These are phyloP conservation scores for Aelia acuminata DNA, from an alignment of 2,888 invertebrate species.

Conservation along the genomic window DNA sequence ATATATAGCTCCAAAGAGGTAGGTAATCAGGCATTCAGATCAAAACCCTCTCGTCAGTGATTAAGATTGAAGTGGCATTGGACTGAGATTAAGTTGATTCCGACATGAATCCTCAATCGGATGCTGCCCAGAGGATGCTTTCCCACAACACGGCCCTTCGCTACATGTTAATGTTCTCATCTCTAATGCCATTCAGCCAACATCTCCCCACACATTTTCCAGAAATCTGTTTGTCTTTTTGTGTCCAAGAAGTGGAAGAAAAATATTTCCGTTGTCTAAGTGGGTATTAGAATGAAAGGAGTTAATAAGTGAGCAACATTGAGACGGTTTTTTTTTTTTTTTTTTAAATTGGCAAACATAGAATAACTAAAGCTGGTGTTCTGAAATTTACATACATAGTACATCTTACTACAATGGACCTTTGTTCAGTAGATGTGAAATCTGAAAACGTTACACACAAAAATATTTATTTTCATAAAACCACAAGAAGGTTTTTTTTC, in stretches of 20 bases:
- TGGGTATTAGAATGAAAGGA: not conserved
- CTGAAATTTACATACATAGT: too few relatives aligned
- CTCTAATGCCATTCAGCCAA: not conserved
- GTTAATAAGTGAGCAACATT: too few relatives aligned
- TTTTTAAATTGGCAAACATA: too few relatives aligned
- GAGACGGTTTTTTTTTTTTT: too few relatives aligned
- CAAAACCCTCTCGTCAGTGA: not conserved
- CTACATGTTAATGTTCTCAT: slow-evolving; percentile 11
- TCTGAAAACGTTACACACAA: too few relatives aligned
- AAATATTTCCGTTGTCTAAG: not conserved
- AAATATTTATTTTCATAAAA: too few relatives aligned
- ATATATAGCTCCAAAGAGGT: not conserved
- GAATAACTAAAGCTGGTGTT: too few relatives aligned
- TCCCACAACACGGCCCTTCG: not conserved
- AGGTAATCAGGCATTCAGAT: not conserved
- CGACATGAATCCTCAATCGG: not conserved
- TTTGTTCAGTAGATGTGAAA: too few relatives aligned
- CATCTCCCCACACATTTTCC: not conserved
- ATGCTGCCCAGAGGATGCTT: not conserved
- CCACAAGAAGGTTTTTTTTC: too few relatives aligned
- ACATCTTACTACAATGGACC: too few relatives aligned
- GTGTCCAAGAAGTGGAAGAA: not conserved
- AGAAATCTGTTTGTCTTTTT: not conserved
- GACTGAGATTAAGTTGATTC: not conserved
- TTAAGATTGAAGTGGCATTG: slow-evolving; percentile 5